Conservation (phyloP, 2,113 vertebrate genomes). For the Pollimyrus isidori region DNA sequence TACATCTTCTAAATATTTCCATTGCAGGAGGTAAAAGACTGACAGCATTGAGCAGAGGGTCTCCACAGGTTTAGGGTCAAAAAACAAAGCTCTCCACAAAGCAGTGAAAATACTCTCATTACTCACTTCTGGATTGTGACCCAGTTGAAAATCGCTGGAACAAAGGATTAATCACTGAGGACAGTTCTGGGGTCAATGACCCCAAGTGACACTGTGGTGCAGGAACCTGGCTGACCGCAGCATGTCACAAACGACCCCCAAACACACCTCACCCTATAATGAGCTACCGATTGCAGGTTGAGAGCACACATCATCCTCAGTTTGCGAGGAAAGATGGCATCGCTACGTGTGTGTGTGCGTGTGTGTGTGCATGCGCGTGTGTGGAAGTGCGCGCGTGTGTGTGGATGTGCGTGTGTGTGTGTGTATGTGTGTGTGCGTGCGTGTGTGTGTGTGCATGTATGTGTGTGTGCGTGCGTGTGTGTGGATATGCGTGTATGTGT, state of each 20-base stretch:
- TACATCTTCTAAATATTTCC: not conserved
- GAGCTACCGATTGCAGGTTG: not conserved
- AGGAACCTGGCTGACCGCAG: not conserved
- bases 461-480: too few relatives aligned
- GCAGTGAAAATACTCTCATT: not conserved
- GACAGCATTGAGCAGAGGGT: not conserved
- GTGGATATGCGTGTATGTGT: too few relatives aligned
- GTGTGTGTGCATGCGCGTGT: too few relatives aligned
- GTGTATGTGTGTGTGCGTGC: too few relatives aligned
- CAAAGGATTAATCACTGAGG: not conserved
- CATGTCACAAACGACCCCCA: not conserved
- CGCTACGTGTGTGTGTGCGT: too few relatives aligned
- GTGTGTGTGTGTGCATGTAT: too few relatives aligned
- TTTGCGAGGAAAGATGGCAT: not conserved
- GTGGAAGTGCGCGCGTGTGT: too few relatives aligned
- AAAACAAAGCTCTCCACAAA: not conserved
- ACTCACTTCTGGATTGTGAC: not conserved
- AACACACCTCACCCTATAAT: not conserved
- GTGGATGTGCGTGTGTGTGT: too few relatives aligned
- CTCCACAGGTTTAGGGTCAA: not conserved
- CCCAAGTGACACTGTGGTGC: not conserved
- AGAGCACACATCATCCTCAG: not conserved
- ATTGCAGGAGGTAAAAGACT: not conserved
- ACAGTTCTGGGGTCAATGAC: not conserved
- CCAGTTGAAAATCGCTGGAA: not conserved